A percentile compares a stretch with the other conserved stretches of the same genome.
phyloP scores from a whole-genome alignment of 2,113 vertebrate species.

The Caranx ignobilis region DNA sequence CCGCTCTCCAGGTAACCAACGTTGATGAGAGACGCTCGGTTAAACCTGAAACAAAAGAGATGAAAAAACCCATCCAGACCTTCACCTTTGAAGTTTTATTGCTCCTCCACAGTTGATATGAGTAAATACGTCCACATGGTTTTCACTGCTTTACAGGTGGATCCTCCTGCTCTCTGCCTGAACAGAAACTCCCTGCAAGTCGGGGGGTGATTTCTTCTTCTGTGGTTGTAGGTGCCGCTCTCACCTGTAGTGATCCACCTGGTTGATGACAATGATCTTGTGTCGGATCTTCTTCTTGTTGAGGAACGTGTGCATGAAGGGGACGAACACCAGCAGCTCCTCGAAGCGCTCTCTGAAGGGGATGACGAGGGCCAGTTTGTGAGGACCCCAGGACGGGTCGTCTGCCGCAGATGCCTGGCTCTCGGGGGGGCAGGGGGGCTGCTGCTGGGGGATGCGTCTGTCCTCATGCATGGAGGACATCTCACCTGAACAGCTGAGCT shows the following conservation, averaged over 20 bases:
- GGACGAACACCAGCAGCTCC: constrained; percentile 94
- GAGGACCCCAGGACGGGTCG: constrained; percentile 90
- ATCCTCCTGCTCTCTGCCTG: no score
- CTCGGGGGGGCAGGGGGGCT: constrained; percentile 79
- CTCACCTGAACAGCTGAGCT: constrained; percentile 92
- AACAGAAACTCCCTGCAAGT: not conserved
- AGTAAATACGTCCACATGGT: no score
- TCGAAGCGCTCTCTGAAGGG: constrained; percentile 98
- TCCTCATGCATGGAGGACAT: constrained; percentile 55
- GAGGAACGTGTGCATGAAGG: constrained; percentile 94
- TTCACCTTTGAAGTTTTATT: no score
- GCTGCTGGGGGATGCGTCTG: constrained; percentile 63
- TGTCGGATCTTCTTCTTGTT: constrained; percentile 93
- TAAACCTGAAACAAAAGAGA: constrained; percentile 86
- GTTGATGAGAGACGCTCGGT: constrained; percentile 95
- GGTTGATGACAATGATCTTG: constrained; percentile 94
- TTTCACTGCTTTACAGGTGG: no score
- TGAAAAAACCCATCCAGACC: not conserved
- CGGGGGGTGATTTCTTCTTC: not conserved
- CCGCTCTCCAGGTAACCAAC: constrained; percentile 94
- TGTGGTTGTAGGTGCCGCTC: not conserved
- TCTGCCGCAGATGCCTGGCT: constrained; percentile 74
- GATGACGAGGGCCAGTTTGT: constrained; percentile 92
- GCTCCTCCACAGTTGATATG: no score
- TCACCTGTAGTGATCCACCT: constrained; percentile 96